Evolutionary conservation across 2,797 vertebrate genomes (phyloP), one percentile per base, ranked within the genome.

Genomic region (Mormyrus hasselquistii): DNA sequence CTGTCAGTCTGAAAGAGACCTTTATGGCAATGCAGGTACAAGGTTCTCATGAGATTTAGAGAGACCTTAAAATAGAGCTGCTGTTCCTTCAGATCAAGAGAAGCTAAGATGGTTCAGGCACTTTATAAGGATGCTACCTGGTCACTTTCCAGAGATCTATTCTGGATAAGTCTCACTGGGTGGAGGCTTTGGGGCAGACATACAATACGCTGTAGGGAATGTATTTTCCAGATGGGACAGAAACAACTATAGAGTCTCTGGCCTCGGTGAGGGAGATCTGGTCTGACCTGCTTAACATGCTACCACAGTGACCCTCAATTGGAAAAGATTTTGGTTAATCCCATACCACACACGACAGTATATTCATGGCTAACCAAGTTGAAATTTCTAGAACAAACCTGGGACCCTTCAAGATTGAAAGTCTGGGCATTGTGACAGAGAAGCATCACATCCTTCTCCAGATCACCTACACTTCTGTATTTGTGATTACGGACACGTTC

Each of bases 381-480:
- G 14, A 79, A 44, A 41, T 19, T 49, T 29, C 4, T 22, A 9
- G 16, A 25, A 82, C 96, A 95, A 92, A 98, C 98, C 97, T 99
- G 94, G 0, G 98, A 99, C 0, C 98, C 98, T 92, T 99, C 98
- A 49, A 99, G 95, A 95, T 99, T 99, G 93, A 99, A 99, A 14
- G 97, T 98, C 95, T 99, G 98, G 0, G 98, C 98, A 0, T 99
- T 99, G 93, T 98, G 97, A 94, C 98, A 99, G 3, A 99, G 96
- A 92, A 98, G 94, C 98, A 99, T 99, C 79, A 99, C 97, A 0
- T 99, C 98, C 93, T 98, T 99, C 94, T 99, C 98, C 92, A 99
- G 94, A 94, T 99, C 98, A 0, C 97, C 97, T 6, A 99, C 96
- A 93, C 97, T 97, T 88, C 98, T 97, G 93, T 99, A 99, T 89